phyloP scores from a whole-genome alignment of 2,113 vertebrate species.

The Chaetura pelagica region DNA sequence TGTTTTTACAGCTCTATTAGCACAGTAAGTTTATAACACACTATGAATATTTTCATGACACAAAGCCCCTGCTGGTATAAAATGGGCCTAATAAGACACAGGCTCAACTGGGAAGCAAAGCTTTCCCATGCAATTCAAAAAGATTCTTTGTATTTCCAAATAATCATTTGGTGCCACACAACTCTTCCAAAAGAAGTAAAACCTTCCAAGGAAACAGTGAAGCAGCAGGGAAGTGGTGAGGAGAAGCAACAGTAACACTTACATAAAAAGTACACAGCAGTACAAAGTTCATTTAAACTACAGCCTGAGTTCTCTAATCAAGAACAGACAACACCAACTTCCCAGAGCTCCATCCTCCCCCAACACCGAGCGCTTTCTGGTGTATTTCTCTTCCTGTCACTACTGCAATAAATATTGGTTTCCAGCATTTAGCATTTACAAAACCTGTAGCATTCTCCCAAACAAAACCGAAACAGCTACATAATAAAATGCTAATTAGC shows the following conservation, averaged over 20 bases:
- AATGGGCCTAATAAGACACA: neutral
- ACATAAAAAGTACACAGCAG: neutral
- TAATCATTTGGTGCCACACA: neutral
- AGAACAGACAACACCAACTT: neutral
- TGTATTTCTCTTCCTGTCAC: neutral
- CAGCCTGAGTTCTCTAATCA: neutral
- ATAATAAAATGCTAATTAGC: neutral
- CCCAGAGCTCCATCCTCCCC: neutral
- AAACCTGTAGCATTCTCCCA: neutral
- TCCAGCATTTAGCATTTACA: neutral
- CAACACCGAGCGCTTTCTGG: neutral
- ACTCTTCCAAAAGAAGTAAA: neutral
- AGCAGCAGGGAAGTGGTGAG: neutral
- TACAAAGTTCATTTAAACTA: neutral
- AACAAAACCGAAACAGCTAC: neutral
- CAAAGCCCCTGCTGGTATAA: neutral
- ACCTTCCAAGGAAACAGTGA: neutral
- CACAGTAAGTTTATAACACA: neutral
- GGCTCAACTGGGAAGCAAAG: neutral
- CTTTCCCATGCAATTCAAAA: neutral
- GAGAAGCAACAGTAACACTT: neutral
- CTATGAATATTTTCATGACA: neutral
- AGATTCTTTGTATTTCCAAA: neutral
- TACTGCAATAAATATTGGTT: neutral
- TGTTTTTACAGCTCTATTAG: neutral